Evolutionary conservation across 2,113 vertebrate species (phyloP).

Genomic region (Eurypyga helias): DNA sequence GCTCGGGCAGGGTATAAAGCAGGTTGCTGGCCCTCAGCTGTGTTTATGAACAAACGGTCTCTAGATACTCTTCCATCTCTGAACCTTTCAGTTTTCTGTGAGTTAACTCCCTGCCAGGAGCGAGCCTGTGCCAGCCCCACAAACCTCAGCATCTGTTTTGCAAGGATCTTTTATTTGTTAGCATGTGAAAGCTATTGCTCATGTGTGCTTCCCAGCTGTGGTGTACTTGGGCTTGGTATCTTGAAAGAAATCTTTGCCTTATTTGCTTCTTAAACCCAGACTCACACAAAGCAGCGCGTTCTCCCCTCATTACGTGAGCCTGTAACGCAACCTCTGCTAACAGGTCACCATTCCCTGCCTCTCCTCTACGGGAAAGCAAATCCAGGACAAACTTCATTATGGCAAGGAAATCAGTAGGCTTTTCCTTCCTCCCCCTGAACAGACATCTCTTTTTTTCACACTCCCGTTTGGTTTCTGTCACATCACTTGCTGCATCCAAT

Average conservation of each 20-base stretch:
- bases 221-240: conserved; percentile 55
- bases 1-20: conserved; percentile 54
- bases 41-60: conserved; percentile 79
- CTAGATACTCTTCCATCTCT: conserved; percentile 73
- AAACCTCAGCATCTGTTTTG: conserved; percentile 80
- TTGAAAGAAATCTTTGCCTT: conserved; percentile 52
- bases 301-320: neutral
- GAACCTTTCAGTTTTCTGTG: conserved; percentile 60
- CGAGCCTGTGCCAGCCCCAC: conserved; percentile 74
- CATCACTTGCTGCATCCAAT: neutral
- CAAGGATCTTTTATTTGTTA: conserved; percentile 76
- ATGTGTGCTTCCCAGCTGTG: conserved; percentile 77
- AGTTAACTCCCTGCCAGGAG: conserved; percentile 71
- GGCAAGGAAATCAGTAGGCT: neutral
- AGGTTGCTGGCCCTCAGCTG: conserved; percentile 77
- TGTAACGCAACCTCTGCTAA: neutral
- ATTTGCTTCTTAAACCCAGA: conserved; percentile 59
- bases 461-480: neutral
- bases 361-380: neutral
- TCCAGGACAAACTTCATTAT: neutral
- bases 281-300: conserved; percentile 3
- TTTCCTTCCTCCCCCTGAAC: neutral
- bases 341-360: neutral
- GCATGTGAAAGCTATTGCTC: conserved; percentile 78
- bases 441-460: neutral